Evolutionary conservation across 2,888 invertebrate genomes (phyloP).

Genomic region (Thecocarcelia acutangulata): DNA sequence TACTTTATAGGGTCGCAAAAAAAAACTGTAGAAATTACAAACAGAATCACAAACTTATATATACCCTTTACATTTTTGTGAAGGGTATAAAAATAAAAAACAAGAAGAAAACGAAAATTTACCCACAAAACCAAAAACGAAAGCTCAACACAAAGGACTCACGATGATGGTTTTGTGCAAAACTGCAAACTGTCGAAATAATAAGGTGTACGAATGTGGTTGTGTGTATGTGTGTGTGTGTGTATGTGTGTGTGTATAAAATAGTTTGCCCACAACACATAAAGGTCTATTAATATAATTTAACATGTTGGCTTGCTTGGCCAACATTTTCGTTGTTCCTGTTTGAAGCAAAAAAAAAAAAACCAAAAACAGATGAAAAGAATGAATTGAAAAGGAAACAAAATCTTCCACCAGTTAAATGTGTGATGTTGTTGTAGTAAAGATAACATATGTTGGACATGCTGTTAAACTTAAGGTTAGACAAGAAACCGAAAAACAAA

Average conservation of each 20-base stretch:
- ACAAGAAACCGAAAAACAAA: conserved; percentile 23
- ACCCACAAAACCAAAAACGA: not conserved
- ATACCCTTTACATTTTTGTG: no score
- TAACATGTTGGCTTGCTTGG: conserved; percentile 34
- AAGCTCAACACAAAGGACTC: conserved; percentile 6
- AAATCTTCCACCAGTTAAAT: conserved; percentile 24
- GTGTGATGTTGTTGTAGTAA: conserved; percentile 30
- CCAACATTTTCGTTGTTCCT: conserved; percentile 8
- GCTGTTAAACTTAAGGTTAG: conserved; percentile 58
- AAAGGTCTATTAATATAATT: conserved; percentile 52
- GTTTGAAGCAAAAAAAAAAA: not conserved
- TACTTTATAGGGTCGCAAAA: no score
- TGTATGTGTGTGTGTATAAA: no score
- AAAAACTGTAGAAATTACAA: no score
- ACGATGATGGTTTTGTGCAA: not conserved
- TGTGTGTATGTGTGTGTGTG: no score
- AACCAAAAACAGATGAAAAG: not conserved
- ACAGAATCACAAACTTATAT: no score
- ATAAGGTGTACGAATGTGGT: conserved; percentile 5
- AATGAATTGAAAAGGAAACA: conserved; percentile 31
- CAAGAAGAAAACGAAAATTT: no score
- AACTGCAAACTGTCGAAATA: not conserved
- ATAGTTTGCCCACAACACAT: conserved; percentile 45
- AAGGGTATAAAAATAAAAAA: not conserved
- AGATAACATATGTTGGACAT: conserved; percentile 66